A percentile compares a stretch with the other conserved stretches of the same genome.
These are phyloP conservation scores for Hypothenemus hampei DNA, from an alignment of 1,140 invertebrate species.

Conservation along the genomic window DNA sequence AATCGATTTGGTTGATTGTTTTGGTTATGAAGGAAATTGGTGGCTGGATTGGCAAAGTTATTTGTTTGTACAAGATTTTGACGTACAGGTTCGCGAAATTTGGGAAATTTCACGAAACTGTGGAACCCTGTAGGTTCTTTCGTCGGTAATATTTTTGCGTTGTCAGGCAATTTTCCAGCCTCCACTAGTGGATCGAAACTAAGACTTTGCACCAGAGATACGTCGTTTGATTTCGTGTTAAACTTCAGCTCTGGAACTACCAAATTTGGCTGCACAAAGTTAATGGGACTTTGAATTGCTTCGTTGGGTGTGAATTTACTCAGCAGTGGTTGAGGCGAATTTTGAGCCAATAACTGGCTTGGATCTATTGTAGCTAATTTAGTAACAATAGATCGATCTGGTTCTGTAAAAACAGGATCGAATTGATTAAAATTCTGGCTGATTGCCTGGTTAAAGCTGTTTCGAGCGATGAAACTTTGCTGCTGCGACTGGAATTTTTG, in stretches of 20 bases:
- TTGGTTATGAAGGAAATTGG: too few relatives aligned
- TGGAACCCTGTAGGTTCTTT: conserved; percentile 38
- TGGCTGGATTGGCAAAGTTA: too few relatives aligned
- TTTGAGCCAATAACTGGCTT: neutral
- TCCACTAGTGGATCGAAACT: conserved; percentile 38
- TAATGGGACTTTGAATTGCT: neutral
- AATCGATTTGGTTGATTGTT: too few relatives aligned
- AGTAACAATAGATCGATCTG: conserved; percentile 15
- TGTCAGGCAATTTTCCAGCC: conserved; percentile 34
- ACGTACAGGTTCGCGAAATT: neutral
- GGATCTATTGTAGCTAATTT: conserved; percentile 19
- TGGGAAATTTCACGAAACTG: conserved; percentile 21
- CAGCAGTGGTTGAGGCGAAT: neutral
- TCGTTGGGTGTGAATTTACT: conserved; percentile 14
- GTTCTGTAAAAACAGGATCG: conserved; percentile 23
- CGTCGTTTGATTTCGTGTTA: neutral
- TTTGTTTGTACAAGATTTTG: neutral
- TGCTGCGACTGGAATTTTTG: conserved; percentile 53
- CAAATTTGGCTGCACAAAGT: neutral
- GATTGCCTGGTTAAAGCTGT: conserved; percentile 13
- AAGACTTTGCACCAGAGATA: conserved; percentile 51
- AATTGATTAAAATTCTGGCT: conserved; percentile 22
- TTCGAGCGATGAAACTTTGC: conserved; percentile 1
- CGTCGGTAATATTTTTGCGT: conserved; percentile 39
- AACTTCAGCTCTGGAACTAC: neutral